Conservation (phyloP, 2,888 invertebrate species). For the Seladonia tumulorum region DNA sequence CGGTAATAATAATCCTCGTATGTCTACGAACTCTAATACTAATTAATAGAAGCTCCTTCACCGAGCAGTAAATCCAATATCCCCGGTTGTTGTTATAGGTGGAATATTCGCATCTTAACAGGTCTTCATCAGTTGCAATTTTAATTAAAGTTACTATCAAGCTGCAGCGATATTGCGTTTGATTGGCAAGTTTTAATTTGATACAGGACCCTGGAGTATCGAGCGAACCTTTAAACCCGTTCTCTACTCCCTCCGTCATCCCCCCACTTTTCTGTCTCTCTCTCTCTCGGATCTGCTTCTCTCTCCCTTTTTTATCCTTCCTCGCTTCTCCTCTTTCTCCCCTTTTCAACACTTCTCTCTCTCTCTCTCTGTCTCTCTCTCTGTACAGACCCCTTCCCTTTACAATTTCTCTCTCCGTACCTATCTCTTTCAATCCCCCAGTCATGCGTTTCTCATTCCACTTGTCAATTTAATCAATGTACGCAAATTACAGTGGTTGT, state of each 20-base stretch:
- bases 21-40: conserved; percentile 13
- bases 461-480: conserved; percentile 81
- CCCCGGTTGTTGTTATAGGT: conserved; percentile 30
- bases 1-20: neutral
- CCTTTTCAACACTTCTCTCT: conserved; percentile 34
- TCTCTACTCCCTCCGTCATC: conserved; percentile 45
- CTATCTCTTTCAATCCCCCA: conserved; percentile 57
- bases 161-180: conserved; percentile 72
- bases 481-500: conserved; percentile 79
- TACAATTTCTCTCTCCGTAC: conserved; percentile 35
- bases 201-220: conserved; percentile 61
- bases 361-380: conserved; percentile 6
- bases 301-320: conserved; percentile 29
- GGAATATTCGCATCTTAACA: conserved; percentile 58
- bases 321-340: conserved; percentile 32
- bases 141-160: conserved; percentile 73
- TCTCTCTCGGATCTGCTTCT: conserved; percentile 1
- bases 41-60: neutral
- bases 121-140: conserved; percentile 71
- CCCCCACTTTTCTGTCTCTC: conserved; percentile 2
- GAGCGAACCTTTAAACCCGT: conserved; percentile 61
- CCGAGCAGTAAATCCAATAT: conserved; percentile 30
- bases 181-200: conserved; percentile 77
- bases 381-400: conserved; percentile 18
- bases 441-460: conserved; percentile 67